phyloP scores from a whole-genome alignment of 2,888 invertebrate species.

The Shargacucullia verbasci region DNA sequence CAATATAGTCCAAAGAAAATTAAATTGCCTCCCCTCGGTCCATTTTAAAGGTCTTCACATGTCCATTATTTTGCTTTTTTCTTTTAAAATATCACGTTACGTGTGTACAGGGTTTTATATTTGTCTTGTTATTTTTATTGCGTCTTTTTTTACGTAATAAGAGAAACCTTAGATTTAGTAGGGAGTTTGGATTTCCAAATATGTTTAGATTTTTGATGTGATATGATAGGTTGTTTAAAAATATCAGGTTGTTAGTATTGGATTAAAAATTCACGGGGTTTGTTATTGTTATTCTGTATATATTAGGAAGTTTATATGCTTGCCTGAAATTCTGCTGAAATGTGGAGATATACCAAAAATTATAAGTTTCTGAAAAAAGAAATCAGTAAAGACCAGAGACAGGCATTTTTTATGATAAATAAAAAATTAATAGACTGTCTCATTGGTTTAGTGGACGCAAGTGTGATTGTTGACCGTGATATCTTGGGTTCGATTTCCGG shows the following conservation, averaged over 20 bases:
- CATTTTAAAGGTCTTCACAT: constrained; percentile 84
- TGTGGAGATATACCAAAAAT: too few relatives aligned
- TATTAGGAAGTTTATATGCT: too few relatives aligned
- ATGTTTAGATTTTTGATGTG: constrained; percentile 32
- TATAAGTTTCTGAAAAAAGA: too few relatives aligned
- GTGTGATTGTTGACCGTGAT: too few relatives aligned
- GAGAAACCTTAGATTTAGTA: constrained; percentile 74
- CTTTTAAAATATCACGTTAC: constrained; percentile 85
- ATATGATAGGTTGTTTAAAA: constrained; percentile 22
- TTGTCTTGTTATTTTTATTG: constrained; percentile 81
- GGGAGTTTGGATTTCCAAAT: constrained; percentile 45
- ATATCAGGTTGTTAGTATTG: constrained; percentile 18
- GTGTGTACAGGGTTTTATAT: constrained; percentile 68
- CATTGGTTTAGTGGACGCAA: too few relatives aligned
- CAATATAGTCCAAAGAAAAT: constrained; percentile 82
- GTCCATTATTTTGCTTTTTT: constrained; percentile 64
- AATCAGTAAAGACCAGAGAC: too few relatives aligned
- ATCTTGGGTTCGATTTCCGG: too few relatives aligned
- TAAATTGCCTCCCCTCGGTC: constrained; percentile 79
- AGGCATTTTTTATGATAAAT: too few relatives aligned
- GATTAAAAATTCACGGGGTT: not conserved
- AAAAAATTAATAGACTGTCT: too few relatives aligned
- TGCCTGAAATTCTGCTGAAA: too few relatives aligned
- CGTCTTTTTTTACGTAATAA: constrained; percentile 68
- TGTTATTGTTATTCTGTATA: not conserved